Conservation (phyloP, 2,113 vertebrate species). For the Lycocorax pyrrhopterus region DNA sequence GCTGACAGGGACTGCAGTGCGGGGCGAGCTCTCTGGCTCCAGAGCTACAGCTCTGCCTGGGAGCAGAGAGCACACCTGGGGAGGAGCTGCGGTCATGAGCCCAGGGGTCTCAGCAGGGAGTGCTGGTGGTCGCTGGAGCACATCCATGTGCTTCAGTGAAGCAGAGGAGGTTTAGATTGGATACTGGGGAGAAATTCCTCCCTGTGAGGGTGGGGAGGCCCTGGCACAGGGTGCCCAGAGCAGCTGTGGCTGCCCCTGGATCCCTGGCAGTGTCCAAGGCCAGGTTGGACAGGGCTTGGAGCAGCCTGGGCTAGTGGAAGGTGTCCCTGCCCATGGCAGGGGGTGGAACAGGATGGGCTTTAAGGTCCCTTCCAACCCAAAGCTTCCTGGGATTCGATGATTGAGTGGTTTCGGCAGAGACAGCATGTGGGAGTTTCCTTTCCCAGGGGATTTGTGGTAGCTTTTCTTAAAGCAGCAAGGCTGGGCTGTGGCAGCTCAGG, state of each 20-base stretch:
- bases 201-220: accelerated
- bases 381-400: background rate
- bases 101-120: background rate
- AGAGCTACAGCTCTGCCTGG: background rate
- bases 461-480: background rate
- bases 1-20: background rate
- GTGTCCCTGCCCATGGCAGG: background rate
- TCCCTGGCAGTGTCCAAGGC: accelerated
- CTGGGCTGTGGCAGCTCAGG: background rate
- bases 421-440: background rate
- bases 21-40: background rate
- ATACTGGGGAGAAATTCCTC: background rate
- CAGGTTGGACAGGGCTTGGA: accelerated
- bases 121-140: background rate
- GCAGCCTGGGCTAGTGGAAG: accelerated
- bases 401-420: background rate
- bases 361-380: background rate
- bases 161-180: background rate
- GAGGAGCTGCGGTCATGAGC: background rate
- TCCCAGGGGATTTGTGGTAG: background rate
- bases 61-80: background rate
- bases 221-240: background rate
- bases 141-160: background rate
- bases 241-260: background rate
- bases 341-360: accelerated